Evolutionary conservation across 2,113 vertebrate species (phyloP), one percentile per base, ranked within the genome.

Genomic region (Tamias sibiricus): DNA sequence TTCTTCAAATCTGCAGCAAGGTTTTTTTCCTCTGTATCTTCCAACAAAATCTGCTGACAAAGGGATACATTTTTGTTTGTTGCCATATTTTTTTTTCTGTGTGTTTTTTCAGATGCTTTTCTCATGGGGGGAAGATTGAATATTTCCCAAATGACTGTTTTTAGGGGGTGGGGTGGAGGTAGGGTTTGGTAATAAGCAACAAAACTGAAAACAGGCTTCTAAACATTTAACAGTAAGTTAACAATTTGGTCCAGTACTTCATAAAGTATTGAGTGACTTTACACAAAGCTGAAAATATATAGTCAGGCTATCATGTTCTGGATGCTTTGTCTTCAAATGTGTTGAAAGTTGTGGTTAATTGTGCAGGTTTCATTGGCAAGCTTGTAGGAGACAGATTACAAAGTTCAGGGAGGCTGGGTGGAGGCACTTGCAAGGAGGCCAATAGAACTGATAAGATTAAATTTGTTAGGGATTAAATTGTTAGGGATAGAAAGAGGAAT

Each of bases 41-140:
- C 83, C 54, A 57, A 66, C 44, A 76, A 57, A 95, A 91, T 95
- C 83, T 94, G 80, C 97, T 97, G 92, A 96, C 94, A 95, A 96
- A 97, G 83, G 97, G 44, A 72, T 95, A 32, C 1, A 0, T 76
- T 95, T 84, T 80, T 95, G 72, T 95, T 81, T 87, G 66, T 85
- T 8, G 0, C 75, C 57, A 49, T 49, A 68, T 91, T 26, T 93
- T 96, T 79, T 93, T 94, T 96, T 91, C 86, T 76, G 12, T 75
- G 35, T 54, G 68, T 66, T 80, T 74, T 91, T 94, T 83, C 44
- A 75, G 82, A 47, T 88, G 79, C 88, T 96, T 95, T 64, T 64
- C 83, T 87, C 11, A 8, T 69, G 35, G 75, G 80, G 69, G 49
- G 37, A 97, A 96, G 83, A 96, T 17, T 66, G 95, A 93, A 10